phyloP scores from a whole-genome alignment of 2,797 vertebrate species.

The Acanthornis magna region DNA sequence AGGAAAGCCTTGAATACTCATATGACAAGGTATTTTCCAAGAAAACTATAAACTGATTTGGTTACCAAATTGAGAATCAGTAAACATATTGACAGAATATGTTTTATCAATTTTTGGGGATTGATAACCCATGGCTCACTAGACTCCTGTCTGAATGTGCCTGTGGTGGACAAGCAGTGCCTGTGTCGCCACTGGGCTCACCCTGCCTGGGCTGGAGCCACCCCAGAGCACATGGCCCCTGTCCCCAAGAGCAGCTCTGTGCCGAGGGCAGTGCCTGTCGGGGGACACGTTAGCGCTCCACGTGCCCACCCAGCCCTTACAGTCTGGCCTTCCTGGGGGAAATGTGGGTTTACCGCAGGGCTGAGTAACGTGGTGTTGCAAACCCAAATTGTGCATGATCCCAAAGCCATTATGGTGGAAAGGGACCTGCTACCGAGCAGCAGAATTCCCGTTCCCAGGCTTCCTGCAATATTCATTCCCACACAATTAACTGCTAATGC shows the following conservation, averaged over 20 bases:
- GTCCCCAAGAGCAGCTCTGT: background rate
- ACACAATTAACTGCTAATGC: background rate
- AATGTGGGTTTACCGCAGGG: background rate
- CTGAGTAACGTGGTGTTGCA: background rate
- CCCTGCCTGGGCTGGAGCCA: background rate
- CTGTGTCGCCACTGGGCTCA: accelerated
- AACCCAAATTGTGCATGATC: background rate
- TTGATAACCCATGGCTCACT: accelerated
- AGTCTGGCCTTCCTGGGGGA: background rate
- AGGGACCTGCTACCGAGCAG: background rate
- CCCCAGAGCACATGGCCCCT: background rate
- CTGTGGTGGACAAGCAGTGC: background rate
- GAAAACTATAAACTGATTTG: background rate
- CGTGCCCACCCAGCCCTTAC: background rate
- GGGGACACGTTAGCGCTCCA: background rate
- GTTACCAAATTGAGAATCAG: background rate
- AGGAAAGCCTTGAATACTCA: background rate
- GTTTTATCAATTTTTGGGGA: background rate
- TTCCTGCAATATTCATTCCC: background rate
- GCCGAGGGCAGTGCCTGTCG: background rate
- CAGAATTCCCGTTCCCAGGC: background rate
- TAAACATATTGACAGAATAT: accelerated
- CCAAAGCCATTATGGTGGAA: background rate
- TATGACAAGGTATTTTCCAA: background rate
- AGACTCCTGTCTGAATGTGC: background rate